Base-by-base conservation (phyloP, 2,888 invertebrate species). In the Ornithoptera priamus region DNA sequence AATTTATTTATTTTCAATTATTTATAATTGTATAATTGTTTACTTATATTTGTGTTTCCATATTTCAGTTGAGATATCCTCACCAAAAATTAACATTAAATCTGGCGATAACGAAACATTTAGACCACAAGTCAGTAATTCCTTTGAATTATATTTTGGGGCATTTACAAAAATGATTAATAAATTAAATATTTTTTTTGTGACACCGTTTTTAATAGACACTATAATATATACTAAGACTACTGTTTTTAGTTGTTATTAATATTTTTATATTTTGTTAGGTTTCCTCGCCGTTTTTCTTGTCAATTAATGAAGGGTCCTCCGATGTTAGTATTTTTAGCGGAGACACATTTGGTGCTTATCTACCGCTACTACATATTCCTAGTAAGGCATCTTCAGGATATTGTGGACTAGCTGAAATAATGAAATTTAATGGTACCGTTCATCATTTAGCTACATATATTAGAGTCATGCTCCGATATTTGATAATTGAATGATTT, bases 311-410 rank as follows among this genome's bases (percentile, higher is more conserved):
- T 78, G 96, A 96, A 81, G 95, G 95, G 0, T 82, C 87, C 46
- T 95, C 96, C 0, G 92, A 94, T 61, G 90, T 97, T 20, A 89
- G 93, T 59, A 89, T 87, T 61, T 95, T 96, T 80, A 85, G 87
- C 53, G 94, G 93, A 24, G 93, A 94, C 22, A 85, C 93, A 50
- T 86, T 86, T 65, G 78, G 83, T 57, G 80, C 85, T 57, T 94
- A 94, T 74, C 81, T 92, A 66, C 87, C 90, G 24, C 89, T 97
- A 1, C 84, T 95, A 7, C 93, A 93, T 71, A 84, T 94, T 56
- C 95, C 97, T 0, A 95, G 96, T 0, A 96, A 96, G 84, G 94
- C 93, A 0, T 84, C 94, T 2, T 88, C 93, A 0, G 93, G 93
- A 61, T 91, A 93, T 75, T 87, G 87, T 70, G 93, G 93, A 17